These are phyloP conservation scores for Bagarius yarrelli DNA, from an alignment of 2,113 vertebrate genomes.

Conservation along the genomic window DNA sequence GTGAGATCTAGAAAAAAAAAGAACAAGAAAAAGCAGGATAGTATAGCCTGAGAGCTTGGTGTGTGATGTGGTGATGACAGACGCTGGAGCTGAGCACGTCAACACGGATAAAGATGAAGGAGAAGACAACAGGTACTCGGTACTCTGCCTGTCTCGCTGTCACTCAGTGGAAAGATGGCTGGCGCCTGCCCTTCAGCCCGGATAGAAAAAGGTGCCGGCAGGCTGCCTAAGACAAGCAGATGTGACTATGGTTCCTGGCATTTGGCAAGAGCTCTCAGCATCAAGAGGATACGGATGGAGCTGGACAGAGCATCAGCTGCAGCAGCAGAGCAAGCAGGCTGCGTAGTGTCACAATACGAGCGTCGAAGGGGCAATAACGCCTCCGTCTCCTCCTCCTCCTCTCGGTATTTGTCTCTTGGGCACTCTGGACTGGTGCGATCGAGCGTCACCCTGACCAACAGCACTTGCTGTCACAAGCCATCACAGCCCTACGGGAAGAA, in stretches of 20 bases:
- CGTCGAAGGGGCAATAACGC: slow-evolving; percentile 51
- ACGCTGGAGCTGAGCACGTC: slow-evolving; percentile 70
- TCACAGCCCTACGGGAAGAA: slow-evolving; percentile 54
- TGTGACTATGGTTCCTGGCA: slow-evolving; percentile 84
- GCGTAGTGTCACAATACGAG: slow-evolving; percentile 71
- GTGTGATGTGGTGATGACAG: slow-evolving; percentile 73
- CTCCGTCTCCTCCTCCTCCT: slow-evolving; percentile 22
- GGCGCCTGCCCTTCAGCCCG: slow-evolving; percentile 64
- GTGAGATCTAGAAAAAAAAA: slow-evolving; percentile 58
- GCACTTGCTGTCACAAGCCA: slow-evolving; percentile 55
- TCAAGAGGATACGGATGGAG: slow-evolving; percentile 80
- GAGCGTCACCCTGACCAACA: slow-evolving; percentile 49
- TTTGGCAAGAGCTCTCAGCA: slow-evolving; percentile 85
- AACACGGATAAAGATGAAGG: slow-evolving; percentile 72
- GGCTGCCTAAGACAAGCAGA: slow-evolving; percentile 80
- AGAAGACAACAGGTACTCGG: slow-evolving; percentile 71
- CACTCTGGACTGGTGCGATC: slow-evolving; percentile 53
- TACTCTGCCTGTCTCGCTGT: slow-evolving; percentile 50
- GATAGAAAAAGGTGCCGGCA: slow-evolving; percentile 74
- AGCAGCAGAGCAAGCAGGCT: slow-evolving; percentile 63
- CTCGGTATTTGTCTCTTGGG: slow-evolving; percentile 7
- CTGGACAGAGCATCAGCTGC: slow-evolving; percentile 88
- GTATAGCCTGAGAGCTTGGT: slow-evolving; percentile 75
- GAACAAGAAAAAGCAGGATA: slow-evolving; percentile 64
- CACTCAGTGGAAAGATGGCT: slow-evolving; percentile 60